Evolutionary conservation across 2,113 vertebrate species (phyloP), one percentile per base, ranked within the genome.

Genomic region (Syrrhaptes paradoxus): DNA sequence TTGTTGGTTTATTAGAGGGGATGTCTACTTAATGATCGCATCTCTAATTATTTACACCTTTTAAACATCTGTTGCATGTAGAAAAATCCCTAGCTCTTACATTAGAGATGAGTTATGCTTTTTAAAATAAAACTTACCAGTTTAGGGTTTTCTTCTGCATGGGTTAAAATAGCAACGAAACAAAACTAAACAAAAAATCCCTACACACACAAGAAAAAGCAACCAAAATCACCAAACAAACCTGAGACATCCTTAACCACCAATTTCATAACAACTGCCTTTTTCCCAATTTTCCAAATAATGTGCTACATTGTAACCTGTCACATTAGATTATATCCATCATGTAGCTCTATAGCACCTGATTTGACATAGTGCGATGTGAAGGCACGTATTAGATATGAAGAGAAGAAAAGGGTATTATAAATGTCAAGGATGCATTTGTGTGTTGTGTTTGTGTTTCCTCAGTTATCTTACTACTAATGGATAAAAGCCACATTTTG

Each of bases 311-410:
- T 74, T 95, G 79, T 92, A 95, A 65, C 21, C 55, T 95, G 92
- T 92, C 89, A 88, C 21, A 63, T 94, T 88, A 63, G 41, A 86
- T 94, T 96, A 82, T 87, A 93, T 90, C 73, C n/a, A 57, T 94
- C 83, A 82, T 17, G 31, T 66, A 95, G 41, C 43, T 55, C 51
- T 72, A 34, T 31, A 93, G 49, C 78, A 89, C 84, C 90, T 96
- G 61, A 65, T 68, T 85, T 94, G 78, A 87, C 66, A 57, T 79
- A 82, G 89, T 91, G 61, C 25, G 24, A 81, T 89, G 55, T 89
- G 83, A 93, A 95, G 48, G 81, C 41, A 93, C 55, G 54, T 89
- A 81, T 91, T 91, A 73, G 13, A 67, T 58, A n/a, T 8, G 25
- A 86, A 72, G 19, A 75, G 45, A 90, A 36, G 10, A 57, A 61